Evolutionary conservation across 2,888 invertebrate species (phyloP), one percentile per base, ranked within the genome.

Genomic region (Drosophila pegasa): DNA sequence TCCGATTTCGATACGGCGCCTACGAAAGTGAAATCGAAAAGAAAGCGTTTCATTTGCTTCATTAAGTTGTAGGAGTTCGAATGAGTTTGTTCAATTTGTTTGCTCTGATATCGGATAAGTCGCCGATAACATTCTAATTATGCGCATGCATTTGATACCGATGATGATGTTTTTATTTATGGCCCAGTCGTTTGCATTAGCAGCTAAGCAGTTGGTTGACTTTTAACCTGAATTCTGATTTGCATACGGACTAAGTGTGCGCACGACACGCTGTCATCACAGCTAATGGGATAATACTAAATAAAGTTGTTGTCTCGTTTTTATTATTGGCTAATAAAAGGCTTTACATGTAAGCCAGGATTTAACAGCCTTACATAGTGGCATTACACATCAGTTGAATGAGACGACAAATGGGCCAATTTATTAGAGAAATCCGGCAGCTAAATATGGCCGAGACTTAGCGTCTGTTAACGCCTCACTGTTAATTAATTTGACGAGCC

Each of bases 21-120:
- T 63, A 47, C 62, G 87, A 82, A 82, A 82, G 81, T 82, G 87
- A 87, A 87, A 87, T 70, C 63, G 47, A 67, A 82, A 79, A 76
- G 81, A 86, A 81, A 81, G 87, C 74, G 73, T 60, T 69, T 63
- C 56, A 57, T 31, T 64, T 40, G 73, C 31, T 66, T 69, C 77
- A 81, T 80, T 80, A 77, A 83, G 75, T 87, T 85, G 87, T 83
- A 74, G 85, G 82, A 78, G 83, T 75, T 73, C 37, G n/a, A 61
- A 31, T 81, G 54, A 64, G 54, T 63, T 78, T 25, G 48, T 41
- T 71, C 72, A 78, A 80, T 80, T 83, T 84, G 85, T 80, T 61
- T 31, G 45, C 51, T 38, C 62, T 38, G 40, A 67, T 65, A 62
- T 43, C n/a, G n/a, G 69, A 78, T 71, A 55, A 59, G 18, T 8